Evolutionary conservation across 2,113 vertebrate species (phyloP).

Genomic region (Theropithecus gelada): DNA sequence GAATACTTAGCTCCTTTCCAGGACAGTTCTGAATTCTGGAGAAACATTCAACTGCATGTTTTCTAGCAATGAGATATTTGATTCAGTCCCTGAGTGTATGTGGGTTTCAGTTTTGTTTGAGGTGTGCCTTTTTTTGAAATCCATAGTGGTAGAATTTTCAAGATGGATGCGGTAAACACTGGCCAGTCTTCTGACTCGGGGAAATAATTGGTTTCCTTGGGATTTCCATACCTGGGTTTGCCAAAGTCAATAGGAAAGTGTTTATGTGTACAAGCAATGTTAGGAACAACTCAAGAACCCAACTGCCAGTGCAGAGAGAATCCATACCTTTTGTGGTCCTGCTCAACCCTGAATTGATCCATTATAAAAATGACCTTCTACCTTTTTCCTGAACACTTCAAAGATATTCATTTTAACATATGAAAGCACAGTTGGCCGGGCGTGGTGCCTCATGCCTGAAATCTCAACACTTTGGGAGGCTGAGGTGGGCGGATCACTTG

Average conservation of each 20-base stretch:
- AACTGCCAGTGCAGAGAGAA: not conserved
- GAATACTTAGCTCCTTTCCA: not conserved
- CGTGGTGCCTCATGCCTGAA: no score
- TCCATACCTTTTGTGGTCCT: not conserved
- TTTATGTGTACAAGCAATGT: not conserved
- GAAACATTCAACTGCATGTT: not conserved
- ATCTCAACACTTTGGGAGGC: no score
- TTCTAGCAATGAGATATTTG: not conserved
- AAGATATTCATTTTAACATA: not conserved
- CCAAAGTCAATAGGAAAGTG: conserved; percentile 12
- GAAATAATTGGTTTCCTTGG: conserved; percentile 64
- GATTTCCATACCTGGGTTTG: conserved; percentile 42
- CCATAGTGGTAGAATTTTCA: not conserved
- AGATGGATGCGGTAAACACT: not conserved
- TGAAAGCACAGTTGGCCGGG: not conserved
- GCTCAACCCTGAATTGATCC: not conserved
- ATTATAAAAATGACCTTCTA: not conserved
- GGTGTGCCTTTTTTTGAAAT: not conserved
- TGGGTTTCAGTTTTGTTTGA: not conserved
- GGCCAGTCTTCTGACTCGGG: not conserved
- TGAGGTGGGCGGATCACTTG: no score
- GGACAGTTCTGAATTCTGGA: not conserved
- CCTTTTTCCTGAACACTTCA: not conserved
- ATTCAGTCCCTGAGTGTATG: not conserved
- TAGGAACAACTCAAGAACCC: not conserved